Percentiles rank a stretch among this genome's conserved stretches.
Evolutionary conservation across 2,888 invertebrate genomes (phyloP).

Genomic region (Nomada fucata): DNA sequence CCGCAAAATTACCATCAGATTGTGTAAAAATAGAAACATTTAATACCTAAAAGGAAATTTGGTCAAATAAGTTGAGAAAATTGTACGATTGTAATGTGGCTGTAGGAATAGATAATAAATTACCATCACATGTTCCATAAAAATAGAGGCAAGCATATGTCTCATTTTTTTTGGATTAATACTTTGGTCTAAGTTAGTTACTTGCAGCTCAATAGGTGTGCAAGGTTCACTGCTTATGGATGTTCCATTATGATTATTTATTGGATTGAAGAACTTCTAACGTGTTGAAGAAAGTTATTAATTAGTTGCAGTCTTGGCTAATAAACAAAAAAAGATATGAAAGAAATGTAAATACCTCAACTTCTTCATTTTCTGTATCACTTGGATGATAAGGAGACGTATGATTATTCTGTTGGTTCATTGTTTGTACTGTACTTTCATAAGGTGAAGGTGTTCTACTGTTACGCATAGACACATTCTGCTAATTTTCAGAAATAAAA

Average conservation of each 20-base stretch:
- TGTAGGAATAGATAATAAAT: constrained; percentile 56
- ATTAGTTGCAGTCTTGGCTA: constrained; percentile 71
- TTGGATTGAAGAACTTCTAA: constrained; percentile 83
- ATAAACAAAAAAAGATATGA: not conserved
- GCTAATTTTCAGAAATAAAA: constrained; percentile 66
- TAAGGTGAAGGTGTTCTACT: constrained; percentile 82
- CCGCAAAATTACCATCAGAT: constrained; percentile 89
- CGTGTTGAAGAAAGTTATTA: not conserved
- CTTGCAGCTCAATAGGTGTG: constrained; percentile 86
- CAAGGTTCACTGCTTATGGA: constrained; percentile 72
- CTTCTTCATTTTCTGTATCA: constrained; percentile 81
- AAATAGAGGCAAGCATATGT: constrained; percentile 87
- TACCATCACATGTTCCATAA: constrained; percentile 88
- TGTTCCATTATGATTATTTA: constrained; percentile 76
- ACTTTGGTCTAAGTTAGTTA: constrained; percentile 90
- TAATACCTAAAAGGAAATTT: constrained; percentile 84
- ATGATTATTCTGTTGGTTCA: constrained; percentile 73
- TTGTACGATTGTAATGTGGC: not conserved
- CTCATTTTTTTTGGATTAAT: constrained; percentile 89
- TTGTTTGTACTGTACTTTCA: constrained; percentile 72
- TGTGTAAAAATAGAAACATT: constrained; percentile 87
- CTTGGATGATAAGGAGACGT: constrained; percentile 78
- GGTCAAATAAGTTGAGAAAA: constrained; percentile 22
- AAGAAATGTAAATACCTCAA: constrained; percentile 75
- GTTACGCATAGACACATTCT: constrained; percentile 70